These are phyloP conservation scores for Drosophila grimshawi DNA, from an alignment of 1,140 invertebrate species.

Conservation along the genomic window DNA sequence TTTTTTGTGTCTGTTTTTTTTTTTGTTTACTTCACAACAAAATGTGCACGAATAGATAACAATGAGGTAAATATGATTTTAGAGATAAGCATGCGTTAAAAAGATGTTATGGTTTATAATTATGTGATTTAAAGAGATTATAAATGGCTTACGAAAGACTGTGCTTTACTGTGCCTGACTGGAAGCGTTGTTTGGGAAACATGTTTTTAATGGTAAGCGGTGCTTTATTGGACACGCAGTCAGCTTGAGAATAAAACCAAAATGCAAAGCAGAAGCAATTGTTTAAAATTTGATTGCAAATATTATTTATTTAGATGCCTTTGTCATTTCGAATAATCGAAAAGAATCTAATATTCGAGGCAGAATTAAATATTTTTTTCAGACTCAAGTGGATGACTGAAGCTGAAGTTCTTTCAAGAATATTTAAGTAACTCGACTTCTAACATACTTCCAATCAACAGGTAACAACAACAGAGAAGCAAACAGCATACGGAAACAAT, in stretches of 20 bases:
- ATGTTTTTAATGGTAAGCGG: background rate
- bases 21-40: constrained; percentile 6
- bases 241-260: background rate
- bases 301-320: too few relatives aligned
- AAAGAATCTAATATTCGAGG: too few relatives aligned
- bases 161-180: background rate
- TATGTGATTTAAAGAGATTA: background rate
- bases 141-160: background rate
- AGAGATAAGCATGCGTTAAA: background rate
- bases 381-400: too few relatives aligned
- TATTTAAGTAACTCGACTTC: background rate
- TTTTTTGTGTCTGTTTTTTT: constrained; percentile 17
- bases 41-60: constrained; percentile 22
- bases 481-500: constrained; percentile 1
- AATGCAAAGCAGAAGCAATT: background rate
- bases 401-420: background rate
- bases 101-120: background rate
- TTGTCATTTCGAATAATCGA: too few relatives aligned
- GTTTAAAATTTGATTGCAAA: too few relatives aligned
- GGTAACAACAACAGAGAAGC: background rate
- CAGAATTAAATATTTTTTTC: too few relatives aligned
- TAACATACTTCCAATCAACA: background rate
- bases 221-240: background rate
- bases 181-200: background rate
- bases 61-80: constrained; percentile 33